Percentiles rank a stretch among this genome's conserved stretches.
phyloP scores from a whole-genome alignment of 2,113 vertebrate genomes.

The Dicentrarchus labrax region DNA sequence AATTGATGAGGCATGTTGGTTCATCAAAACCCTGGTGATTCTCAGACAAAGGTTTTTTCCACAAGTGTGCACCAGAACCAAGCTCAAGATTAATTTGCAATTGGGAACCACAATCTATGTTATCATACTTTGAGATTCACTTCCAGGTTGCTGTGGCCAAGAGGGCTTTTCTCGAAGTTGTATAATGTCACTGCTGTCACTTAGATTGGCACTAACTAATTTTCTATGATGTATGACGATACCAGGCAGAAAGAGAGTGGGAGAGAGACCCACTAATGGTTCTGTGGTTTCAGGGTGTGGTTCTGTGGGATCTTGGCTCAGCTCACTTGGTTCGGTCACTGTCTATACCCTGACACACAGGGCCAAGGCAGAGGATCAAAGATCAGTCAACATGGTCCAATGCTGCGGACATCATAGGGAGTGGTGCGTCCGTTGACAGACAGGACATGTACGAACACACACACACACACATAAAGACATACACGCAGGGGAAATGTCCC shows the following conservation, averaged over 20 bases:
- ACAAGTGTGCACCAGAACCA: conserved; percentile 15
- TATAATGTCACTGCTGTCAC: conserved; percentile 42
- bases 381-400: conserved; percentile 55
- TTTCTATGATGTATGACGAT: conserved; percentile 27
- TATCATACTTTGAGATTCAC: conserved; percentile 20
- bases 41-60: not conserved
- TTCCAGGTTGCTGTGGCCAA: conserved; percentile 37
- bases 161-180: conserved; percentile 24
- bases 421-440: conserved; percentile 59
- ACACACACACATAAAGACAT: conserved; percentile 14
- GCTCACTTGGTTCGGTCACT: conserved; percentile 51
- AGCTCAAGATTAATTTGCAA: conserved; percentile 22
- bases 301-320: conserved; percentile 56
- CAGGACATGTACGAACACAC: conserved; percentile 54
- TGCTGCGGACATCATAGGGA: conserved; percentile 63
- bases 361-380: conserved; percentile 61
- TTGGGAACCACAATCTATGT: conserved; percentile 23
- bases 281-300: conserved; percentile 64
- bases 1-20: conserved; percentile 21
- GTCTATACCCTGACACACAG: conserved; percentile 49
- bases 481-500: conserved; percentile 46
- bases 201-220: conserved; percentile 22
- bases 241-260: conserved; percentile 32
- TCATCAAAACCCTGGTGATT: conserved; percentile 27
- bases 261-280: conserved; percentile 22